A percentile compares a stretch with the other conserved stretches of the same genome.
These are phyloP conservation scores for Drosophila athabasca DNA, from an alignment of 1,140 invertebrate species.

Conservation along the genomic window DNA sequence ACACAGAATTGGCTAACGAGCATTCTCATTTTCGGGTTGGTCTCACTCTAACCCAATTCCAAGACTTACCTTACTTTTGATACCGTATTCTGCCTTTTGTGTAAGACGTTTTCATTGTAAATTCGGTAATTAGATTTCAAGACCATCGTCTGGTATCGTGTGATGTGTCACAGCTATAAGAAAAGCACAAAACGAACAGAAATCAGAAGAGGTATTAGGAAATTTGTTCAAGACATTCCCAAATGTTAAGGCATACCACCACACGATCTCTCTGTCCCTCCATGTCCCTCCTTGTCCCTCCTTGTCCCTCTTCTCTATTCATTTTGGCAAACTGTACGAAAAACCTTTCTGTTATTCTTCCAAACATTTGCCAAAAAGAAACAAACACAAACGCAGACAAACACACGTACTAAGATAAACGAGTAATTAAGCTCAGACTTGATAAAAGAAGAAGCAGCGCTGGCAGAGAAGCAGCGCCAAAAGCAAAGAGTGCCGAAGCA, in stretches of 20 bases:
- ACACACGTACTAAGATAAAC: constrained; percentile 40
- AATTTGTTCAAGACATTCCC: constrained; percentile 9
- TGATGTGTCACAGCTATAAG: too few relatives aligned
- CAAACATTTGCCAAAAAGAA: constrained; percentile 37
- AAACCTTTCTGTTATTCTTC: constrained; percentile 19
- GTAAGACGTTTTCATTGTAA: constrained; percentile 6
- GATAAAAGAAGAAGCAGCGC: constrained; percentile 21
- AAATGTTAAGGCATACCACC: constrained; percentile 1
- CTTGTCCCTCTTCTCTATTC: too few relatives aligned
- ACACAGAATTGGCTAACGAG: constrained; percentile 23
- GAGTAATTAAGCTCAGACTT: constrained; percentile 56
- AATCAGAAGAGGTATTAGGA: neutral
- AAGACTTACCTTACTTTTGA: neutral
- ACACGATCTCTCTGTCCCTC: too few relatives aligned
- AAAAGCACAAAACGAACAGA: neutral
- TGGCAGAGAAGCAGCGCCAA: constrained; percentile 22
- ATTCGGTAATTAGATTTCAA: constrained; percentile 10
- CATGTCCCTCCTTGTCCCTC: neutral
- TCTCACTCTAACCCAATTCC: constrained; percentile 19
- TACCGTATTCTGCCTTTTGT: constrained; percentile 10
- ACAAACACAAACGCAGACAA: constrained; percentile 16
- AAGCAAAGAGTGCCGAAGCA: constrained; percentile 11
- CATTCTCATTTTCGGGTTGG: neutral
- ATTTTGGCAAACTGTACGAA: constrained; percentile 29
- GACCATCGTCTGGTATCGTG: neutral